A percentile compares a stretch with the other conserved stretches of the same genome.
These are phyloP conservation scores for Sycophaga agraensis DNA, from an alignment of 1,140 invertebrate species.

Conservation along the genomic window DNA sequence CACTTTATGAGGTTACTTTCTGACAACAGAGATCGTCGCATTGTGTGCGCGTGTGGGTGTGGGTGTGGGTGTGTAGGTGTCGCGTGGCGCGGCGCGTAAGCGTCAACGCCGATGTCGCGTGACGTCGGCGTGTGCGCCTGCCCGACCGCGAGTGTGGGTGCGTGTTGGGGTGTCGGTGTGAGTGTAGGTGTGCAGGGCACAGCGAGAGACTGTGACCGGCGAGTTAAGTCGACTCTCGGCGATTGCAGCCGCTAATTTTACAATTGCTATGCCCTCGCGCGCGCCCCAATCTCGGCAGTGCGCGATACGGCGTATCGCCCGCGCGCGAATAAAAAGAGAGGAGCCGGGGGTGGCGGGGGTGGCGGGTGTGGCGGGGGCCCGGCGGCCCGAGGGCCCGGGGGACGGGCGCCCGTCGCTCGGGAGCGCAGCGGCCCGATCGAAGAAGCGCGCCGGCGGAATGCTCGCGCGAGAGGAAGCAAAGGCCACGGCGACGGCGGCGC, in stretches of 20 bases:
- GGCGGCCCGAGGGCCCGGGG: neutral
- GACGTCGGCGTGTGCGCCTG: too few species aligned
- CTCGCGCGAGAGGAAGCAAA: constrained; percentile 1
- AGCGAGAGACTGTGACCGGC: constrained; percentile 34
- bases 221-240: constrained; percentile 18
- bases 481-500: neutral
- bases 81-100: neutral
- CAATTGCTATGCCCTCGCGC: neutral
- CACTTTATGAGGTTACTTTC: constrained; percentile 47
- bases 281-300: neutral
- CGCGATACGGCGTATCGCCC: too few species aligned
- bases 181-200: constrained; percentile 31
- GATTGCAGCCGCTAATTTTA: constrained; percentile 15
- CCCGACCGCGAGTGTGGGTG: too few species aligned
- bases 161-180: too few species aligned
- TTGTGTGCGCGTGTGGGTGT: neutral
- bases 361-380: neutral
- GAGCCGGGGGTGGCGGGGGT: neutral
- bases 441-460: constrained; percentile 19
- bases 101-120: too few species aligned
- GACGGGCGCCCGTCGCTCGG: too few species aligned
- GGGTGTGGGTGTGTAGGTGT: neutral
- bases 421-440: too few species aligned
- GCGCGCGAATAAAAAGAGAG: neutral
- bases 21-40: neutral